phyloP scores from a whole-genome alignment of 2,888 invertebrate genomes.

The Acanthosepion lycidas region DNA sequence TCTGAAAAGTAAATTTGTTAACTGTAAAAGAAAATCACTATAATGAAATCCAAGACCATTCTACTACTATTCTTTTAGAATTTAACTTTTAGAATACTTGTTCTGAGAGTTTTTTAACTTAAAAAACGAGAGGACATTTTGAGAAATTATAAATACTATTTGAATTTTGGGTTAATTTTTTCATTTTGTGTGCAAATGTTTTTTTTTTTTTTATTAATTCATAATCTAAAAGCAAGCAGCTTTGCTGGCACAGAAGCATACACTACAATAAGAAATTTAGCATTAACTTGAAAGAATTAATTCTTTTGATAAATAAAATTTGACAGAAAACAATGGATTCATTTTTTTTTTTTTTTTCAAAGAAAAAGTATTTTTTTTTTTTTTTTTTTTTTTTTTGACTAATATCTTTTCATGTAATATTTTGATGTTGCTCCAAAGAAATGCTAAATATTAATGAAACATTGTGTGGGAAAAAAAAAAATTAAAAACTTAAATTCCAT shows the following conservation, averaged over 20 bases:
- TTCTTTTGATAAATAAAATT: not conserved
- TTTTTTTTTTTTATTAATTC: not conserved
- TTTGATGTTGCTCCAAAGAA: not conserved
- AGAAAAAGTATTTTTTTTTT: too few species aligned
- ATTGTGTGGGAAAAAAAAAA: not conserved
- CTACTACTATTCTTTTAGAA: too few species aligned
- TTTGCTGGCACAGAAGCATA: too few species aligned
- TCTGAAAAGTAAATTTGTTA: too few species aligned
- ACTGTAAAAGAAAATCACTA: too few species aligned
- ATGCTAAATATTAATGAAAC: not conserved
- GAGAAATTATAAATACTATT: not conserved
- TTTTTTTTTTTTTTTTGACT: too few species aligned
- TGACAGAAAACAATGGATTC: not conserved
- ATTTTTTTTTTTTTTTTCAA: not conserved
- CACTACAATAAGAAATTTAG: not conserved
- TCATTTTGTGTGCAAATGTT: not conserved
- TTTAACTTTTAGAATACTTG: too few species aligned
- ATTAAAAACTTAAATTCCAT: conserved; percentile 1
- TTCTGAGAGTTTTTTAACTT: too few species aligned
- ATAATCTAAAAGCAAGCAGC: not conserved
- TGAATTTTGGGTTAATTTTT: not conserved
- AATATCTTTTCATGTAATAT: too few species aligned
- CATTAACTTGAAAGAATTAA: not conserved
- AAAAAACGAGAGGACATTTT: too few species aligned
- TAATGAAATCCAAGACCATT: too few species aligned